Base-by-base conservation (phyloP, 2,888 invertebrate species). In the Drosophila merina region DNA sequence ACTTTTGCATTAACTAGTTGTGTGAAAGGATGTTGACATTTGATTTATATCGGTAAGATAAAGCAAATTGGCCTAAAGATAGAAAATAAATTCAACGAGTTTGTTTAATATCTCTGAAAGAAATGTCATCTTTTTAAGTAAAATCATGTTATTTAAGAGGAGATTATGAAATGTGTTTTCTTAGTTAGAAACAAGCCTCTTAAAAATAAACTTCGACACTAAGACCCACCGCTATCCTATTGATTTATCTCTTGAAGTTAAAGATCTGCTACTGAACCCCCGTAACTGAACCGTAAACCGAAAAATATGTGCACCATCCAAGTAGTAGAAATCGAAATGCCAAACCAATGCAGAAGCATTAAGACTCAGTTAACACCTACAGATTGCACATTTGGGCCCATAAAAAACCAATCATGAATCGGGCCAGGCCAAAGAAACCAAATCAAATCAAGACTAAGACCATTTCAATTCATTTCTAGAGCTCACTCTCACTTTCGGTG, bases 401-500 rank as follows among this genome's bases (percentile, higher is more conserved):
- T 66, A 72, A 72, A 72, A 72, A 54, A 20, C 49, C 57, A 72
- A 71, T 60, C 71, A 55, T 8, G 20, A 56, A 45, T 36, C 49
- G 48, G 40, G 26, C 45, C 40, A 14, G 12, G 14, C 40, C 38
- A 9, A 38, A 38, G 20, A 42, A 58, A 45, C 36, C 60, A 36
- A 55, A 8, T n/a, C 38, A 64, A 45, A 63, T 51, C 44, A 44
- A 55, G 66, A 51, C 55, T 52, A 57, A 73, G 26, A 38, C 33
- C 12, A 72, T 49, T 60, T 59, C 38, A 33, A 57, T 66, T 54
- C 58, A 56, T 20, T 44, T 40, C 14, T 30, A 8, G 56, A 63
- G 50, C 49, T 57, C 30, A 82, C 81, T 86, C 86, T 81, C 80
- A 83, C 80, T 86, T 81, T 81, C 77, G 40, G 30, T 44, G n/a